Evolutionary conservation across 35 echinoderm and acorn worm genomes (phyloP).

Genomic region (Ophioderma brevispina): DNA sequence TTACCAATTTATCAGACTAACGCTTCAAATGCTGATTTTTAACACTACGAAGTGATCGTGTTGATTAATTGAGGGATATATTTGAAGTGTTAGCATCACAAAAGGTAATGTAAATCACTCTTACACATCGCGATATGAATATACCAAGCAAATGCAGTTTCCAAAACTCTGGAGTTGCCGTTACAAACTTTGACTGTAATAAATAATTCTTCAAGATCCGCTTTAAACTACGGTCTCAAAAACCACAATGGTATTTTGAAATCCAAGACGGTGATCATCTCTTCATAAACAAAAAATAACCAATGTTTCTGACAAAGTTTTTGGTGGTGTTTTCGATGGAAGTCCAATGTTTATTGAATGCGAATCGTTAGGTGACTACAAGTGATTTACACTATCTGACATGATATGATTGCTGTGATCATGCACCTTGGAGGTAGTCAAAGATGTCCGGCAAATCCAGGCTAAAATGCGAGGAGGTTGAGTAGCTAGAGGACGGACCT

Average conservation of each 20-base stretch:
- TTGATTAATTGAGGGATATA: neutral
- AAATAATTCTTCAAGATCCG: neutral
- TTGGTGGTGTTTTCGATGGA: too few species aligned
- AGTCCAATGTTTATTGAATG: too few species aligned
- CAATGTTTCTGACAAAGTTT: neutral
- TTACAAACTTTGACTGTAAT: neutral
- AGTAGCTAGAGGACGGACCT: conserved; percentile 28
- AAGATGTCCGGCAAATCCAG: conserved; percentile 53
- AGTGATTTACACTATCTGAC: conserved; percentile 21
- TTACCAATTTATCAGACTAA: conserved; percentile 9
- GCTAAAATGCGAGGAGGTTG: conserved; percentile 22
- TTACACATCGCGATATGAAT: neutral
- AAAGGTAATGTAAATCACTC: conserved; percentile 9
- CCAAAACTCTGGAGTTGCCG: neutral
- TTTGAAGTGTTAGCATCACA: conserved; percentile 1
- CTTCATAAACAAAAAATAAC: too few species aligned
- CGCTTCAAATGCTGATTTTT: neutral
- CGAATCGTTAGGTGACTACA: too few species aligned
- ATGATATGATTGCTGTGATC: conserved; percentile 27
- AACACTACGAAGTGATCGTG: too few species aligned
- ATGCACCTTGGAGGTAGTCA: conserved; percentile 58
- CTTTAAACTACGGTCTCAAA: neutral
- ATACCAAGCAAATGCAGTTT: neutral
- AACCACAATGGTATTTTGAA: neutral
- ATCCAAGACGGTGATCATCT: too few species aligned